Evolutionary conservation across 2,888 invertebrate species (phyloP).

Genomic region (Fabriciana adippe): DNA sequence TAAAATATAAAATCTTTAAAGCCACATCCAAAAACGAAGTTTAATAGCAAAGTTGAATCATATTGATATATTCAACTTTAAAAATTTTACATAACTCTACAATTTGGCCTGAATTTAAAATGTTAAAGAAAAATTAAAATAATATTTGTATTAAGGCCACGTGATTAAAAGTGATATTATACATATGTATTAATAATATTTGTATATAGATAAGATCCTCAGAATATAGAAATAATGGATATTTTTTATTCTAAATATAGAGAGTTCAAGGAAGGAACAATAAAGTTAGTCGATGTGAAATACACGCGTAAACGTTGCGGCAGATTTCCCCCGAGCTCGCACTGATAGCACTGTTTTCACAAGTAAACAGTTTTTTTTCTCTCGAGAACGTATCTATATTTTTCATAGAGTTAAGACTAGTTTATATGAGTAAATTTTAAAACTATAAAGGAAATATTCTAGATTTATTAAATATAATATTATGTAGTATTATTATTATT

Average conservation of each 20-base stretch:
- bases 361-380: conserved; percentile 30
- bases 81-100: not conserved
- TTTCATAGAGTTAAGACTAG: no score
- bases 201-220: not conserved
- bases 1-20: no score
- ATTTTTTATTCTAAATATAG: not conserved
- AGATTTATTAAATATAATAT: no score
- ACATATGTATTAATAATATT: no score
- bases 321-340: conserved; percentile 36
- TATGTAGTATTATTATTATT: no score
- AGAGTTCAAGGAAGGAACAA: conserved; percentile 15
- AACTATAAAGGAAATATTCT: no score
- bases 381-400: conserved; percentile 17
- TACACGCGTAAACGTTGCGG: conserved; percentile 34
- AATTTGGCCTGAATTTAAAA: conserved; percentile 3
- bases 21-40: no score
- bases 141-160: not conserved
- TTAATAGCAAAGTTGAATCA: no score
- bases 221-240: not conserved
- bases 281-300: conserved; percentile 24
- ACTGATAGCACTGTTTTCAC: conserved; percentile 33
- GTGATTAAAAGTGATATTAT: no score
- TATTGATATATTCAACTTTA: no score
- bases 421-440: no score
- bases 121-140: not conserved